Evolutionary conservation across 2,888 invertebrate species (phyloP).

Genomic region (Augiades crinisus): DNA sequence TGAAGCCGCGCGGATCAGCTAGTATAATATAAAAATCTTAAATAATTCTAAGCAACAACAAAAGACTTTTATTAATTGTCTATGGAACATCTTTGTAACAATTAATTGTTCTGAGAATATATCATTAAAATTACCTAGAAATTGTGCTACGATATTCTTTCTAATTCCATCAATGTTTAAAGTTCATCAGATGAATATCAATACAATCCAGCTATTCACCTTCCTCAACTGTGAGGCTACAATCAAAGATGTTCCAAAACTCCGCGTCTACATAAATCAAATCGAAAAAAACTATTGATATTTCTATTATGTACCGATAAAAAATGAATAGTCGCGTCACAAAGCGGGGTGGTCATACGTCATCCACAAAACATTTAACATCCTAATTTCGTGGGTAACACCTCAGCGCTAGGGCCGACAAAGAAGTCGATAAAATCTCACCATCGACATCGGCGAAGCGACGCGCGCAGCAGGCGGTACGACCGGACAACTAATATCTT

Average conservation of each 20-base stretch:
- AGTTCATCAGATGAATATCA: conserved; percentile 7
- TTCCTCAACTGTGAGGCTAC: not conserved
- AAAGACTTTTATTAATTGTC: not conserved
- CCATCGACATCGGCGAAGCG: conserved; percentile 53
- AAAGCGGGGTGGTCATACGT: conserved; percentile 66
- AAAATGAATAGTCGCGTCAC: conserved; percentile 41
- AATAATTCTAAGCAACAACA: not conserved
- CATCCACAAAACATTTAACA: conserved; percentile 76
- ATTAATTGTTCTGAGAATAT: not conserved
- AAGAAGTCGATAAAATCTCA: conserved; percentile 72
- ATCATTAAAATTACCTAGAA: conserved; percentile 10
- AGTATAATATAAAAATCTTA: too few relatives aligned
- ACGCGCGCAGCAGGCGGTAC: conserved; percentile 64
- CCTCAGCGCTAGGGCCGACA: conserved; percentile 76
- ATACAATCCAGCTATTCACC: conserved; percentile 5
- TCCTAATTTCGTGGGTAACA: conserved; percentile 78
- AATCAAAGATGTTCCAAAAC: conserved; percentile 24
- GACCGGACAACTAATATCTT: conserved; percentile 70
- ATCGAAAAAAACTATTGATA: conserved; percentile 59
- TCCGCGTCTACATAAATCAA: conserved; percentile 44
- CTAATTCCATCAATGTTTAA: conserved; percentile 3
- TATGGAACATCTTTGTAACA: not conserved
- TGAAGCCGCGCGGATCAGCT: too few relatives aligned
- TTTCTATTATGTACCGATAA: conserved; percentile 59
- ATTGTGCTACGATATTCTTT: not conserved